A percentile compares a stretch with the other conserved stretches of the same genome.
These are phyloP conservation scores for Thymelicus acteon DNA, from an alignment of 2,888 invertebrate species.

Conservation along the genomic window DNA sequence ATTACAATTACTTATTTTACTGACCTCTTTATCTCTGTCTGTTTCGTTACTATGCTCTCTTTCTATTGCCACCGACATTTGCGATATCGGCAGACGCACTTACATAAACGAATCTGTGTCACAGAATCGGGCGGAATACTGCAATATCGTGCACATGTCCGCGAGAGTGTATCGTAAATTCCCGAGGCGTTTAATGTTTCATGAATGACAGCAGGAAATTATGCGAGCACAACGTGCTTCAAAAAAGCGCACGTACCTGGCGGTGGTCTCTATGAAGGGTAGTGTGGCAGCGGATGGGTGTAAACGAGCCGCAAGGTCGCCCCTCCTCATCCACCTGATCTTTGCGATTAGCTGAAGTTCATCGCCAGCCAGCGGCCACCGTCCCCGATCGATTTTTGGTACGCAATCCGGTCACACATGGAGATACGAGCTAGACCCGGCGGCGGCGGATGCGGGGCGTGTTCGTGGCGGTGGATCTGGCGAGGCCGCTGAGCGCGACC, in stretches of 20 bases:
- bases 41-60: conserved; percentile 45
- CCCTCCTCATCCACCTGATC: conserved; percentile 53
- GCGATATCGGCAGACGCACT: conserved; percentile 56
- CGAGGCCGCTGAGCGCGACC: conserved; percentile 69
- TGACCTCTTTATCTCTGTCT: conserved; percentile 48
- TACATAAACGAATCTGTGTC: conserved; percentile 59
- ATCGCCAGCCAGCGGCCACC: conserved; percentile 55
- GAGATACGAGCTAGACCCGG: conserved; percentile 56
- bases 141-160: conserved; percentile 48
- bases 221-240: conserved; percentile 13
- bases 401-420: conserved; percentile 59
- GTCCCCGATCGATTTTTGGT: conserved; percentile 55
- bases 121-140: conserved; percentile 51
- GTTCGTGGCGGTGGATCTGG: conserved; percentile 48
- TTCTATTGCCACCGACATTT: conserved; percentile 50
- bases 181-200: conserved; percentile 31
- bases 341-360: conserved; percentile 59
- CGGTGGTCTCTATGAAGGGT: conserved; percentile 52
- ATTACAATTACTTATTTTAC: conserved; percentile 45
- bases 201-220: conserved; percentile 37
- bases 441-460: conserved; percentile 64
- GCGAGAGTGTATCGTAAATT: conserved; percentile 31
- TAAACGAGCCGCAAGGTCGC: conserved; percentile 59
- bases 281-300: conserved; percentile 50
- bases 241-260: conserved; percentile 51